Evolutionary conservation across 2,888 invertebrate species (phyloP), one percentile per base, ranked within the genome.

Genomic region (Marasmarcha lunaedactyla): DNA sequence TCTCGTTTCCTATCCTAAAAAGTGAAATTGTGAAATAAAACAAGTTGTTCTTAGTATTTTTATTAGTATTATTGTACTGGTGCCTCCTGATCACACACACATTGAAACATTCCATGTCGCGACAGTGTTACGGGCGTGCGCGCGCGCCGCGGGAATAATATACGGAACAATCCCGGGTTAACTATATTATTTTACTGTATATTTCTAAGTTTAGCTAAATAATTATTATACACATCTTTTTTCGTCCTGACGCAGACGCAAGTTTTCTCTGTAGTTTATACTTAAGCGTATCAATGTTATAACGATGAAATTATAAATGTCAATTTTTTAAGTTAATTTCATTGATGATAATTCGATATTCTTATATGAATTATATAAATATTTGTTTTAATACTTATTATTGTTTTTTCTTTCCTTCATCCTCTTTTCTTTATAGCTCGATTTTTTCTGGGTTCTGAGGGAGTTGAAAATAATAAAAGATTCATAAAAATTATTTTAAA

Each of bases 191-290:
- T 4, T 33, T 33, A n/a, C n/a, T 34, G 14, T 71, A 14, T 78
- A 78, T 74, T 70, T 73, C 67, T 55, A 74, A 78, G 76, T 73
- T 68, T 69, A 78, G 72, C 61, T 65, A 70, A 11, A 34, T 12
- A 14, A 12, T 66, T 73, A 72, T 63, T 60, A 62, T 63, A 70
- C 65, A 73, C 70, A 81, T 77, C 77, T 78, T 77, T 78, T 71
- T 34, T 70, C 73, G 73, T 71, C 73, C 73, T 71, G 76, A 76
- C 71, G 79, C 81, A 81, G 76, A 76, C 71, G 79, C 81, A 81
- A 81, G 83, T 81, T 83, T 81, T 81, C 81, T 74, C 61, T 81
- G 81, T 81, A 81, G 81, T 79, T 71, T 78, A 78, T 69, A 62
- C 63, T 64, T 63, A 68, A 60, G 63, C 71, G 63, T 74, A 73